These are phyloP conservation scores for Fulmarus glacialis DNA, from an alignment of 2,113 vertebrate genomes.

Conservation along the genomic window DNA sequence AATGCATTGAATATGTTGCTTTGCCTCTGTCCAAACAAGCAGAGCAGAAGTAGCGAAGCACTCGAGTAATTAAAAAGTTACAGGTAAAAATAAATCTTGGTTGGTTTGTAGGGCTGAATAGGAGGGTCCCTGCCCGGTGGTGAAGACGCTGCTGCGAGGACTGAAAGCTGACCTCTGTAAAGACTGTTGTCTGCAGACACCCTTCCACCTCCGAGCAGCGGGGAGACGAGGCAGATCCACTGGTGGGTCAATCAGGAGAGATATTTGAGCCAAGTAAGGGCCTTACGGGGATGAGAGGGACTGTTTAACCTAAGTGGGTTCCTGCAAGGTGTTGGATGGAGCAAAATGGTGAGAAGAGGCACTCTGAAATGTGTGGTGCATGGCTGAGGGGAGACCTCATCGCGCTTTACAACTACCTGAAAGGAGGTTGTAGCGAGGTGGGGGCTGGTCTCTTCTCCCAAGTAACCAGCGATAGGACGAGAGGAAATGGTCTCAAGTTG, in stretches of 20 bases:
- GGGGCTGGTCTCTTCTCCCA: no score
- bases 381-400: no score
- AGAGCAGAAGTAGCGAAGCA: background rate
- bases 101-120: background rate
- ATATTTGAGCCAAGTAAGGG: background rate
- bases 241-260: background rate
- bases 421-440: no score
- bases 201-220: background rate
- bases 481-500: no score
- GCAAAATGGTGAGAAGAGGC: background rate
- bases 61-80: background rate
- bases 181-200: background rate
- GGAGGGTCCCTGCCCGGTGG: background rate
- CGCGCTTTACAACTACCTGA: no score
- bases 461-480: no score
- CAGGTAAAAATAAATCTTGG: background rate
- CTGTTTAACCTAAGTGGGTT: background rate
- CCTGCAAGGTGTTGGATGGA: background rate
- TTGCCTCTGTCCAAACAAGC: background rate
- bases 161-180: background rate
- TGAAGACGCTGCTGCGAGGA: background rate
- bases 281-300: background rate
- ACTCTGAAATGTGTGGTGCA: rapidly evolving
- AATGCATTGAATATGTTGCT: background rate
- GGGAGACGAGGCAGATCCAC: background rate